Base-by-base conservation (phyloP, 2,888 invertebrate species). In the Masnerella sp. region DNA sequence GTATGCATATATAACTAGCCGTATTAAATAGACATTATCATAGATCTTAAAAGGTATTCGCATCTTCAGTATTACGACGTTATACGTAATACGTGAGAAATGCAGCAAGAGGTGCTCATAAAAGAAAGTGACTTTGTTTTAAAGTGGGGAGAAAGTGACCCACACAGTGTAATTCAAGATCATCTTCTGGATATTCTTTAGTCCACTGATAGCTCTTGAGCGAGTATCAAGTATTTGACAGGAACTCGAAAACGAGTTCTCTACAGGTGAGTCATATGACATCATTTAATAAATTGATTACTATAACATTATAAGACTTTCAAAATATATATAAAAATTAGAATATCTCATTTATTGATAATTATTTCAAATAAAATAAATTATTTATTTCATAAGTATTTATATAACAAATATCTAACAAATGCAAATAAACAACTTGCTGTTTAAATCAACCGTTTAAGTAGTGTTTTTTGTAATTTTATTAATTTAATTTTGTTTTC, bases 71-170 rank as follows among this genome's bases (percentile, higher is more conserved):
- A 22, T 69, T 71, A 71, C 51, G 56, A 64, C 45, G 30, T 58
- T 69, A 51, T 40, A 67, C 61, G 65, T 61, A 67, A 72, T 43
- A 72, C 15, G 11, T 30, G 12, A 38, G 22, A 74, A 54, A 56
- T 51, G 25, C 43, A 20, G 15, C 38, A 36, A 15, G 43, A 42
- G 42, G 58, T 75, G 47, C 56, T 58, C 18, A 52, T 65, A 75
- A 76, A 82, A 81, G 84, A 84, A 84, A 83, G 84, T 84, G 82
- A 82, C 80, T 77, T 61, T 79, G 76, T 76, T 73, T 49, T 49
- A 64, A 77, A 70, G 79, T 78, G 80, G 82, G 81, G 82, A 82
- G 84, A 84, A 84, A 84, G 84, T 84, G 82, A 79, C 79, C 80
- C 77, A 78, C 68, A 74, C 78, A 71, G 78, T 69, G 15, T 64